Evolutionary conservation across 1,140 invertebrate species (phyloP).

Genomic region (Bombyx mori): DNA sequence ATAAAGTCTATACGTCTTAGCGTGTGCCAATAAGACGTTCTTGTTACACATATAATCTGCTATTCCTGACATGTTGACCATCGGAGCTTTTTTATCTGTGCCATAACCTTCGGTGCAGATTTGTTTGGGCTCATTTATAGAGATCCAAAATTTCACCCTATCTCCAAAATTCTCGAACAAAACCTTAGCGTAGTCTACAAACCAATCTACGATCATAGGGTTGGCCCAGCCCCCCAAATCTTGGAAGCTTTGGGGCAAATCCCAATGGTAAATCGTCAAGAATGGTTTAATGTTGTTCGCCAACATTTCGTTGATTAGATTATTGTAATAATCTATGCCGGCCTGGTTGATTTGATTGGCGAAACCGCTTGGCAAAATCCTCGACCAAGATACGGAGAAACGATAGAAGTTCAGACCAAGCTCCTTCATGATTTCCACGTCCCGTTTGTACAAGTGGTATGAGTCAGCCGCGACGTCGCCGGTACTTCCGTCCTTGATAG

Average conservation of each 20-base stretch:
- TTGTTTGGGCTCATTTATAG: constrained; percentile 78
- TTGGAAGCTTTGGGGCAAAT: constrained; percentile 73
- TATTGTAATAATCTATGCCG: constrained; percentile 76
- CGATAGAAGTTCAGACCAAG: constrained; percentile 71
- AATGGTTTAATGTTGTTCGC: constrained; percentile 64
- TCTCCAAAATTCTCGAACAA: constrained; percentile 74
- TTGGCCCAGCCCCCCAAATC: constrained; percentile 77
- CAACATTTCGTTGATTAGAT: constrained; percentile 73
- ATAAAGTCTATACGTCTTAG: constrained; percentile 74
- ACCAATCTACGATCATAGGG: constrained; percentile 72
- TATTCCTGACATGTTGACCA: constrained; percentile 63
- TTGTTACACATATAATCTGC: constrained; percentile 73
- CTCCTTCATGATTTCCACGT: constrained; percentile 61
- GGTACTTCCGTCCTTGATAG: constrained; percentile 67
- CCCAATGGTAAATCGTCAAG: constrained; percentile 79
- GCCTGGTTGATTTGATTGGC: constrained; percentile 67
- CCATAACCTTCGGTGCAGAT: constrained; percentile 74
- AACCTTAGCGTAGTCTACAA: constrained; percentile 74
- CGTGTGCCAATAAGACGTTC: constrained; percentile 73
- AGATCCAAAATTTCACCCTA: constrained; percentile 76
- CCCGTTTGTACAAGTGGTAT: constrained; percentile 50
- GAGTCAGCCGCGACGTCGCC: constrained; percentile 56
- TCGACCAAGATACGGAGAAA: constrained; percentile 78
- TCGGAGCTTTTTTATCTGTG: constrained; percentile 61
- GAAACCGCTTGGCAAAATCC: constrained; percentile 75